phyloP scores from a whole-genome alignment of 1,140 invertebrate genomes.

The Dendroctonus ponderosae region DNA sequence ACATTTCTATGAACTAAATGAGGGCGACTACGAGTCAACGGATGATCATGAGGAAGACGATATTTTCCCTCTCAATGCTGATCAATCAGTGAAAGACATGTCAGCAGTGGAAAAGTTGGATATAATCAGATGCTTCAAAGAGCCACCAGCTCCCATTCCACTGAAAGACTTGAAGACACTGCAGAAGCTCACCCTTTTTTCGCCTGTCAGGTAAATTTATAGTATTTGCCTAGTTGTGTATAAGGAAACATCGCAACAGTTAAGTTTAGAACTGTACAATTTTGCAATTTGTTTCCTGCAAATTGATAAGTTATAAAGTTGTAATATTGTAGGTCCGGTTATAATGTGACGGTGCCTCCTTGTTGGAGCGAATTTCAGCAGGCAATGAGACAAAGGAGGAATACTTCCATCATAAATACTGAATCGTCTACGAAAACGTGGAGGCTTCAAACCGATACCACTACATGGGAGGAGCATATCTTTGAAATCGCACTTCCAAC shows the following conservation, averaged over 20 bases:
- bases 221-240: neutral
- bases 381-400: slow-evolving; percentile 67
- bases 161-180: slow-evolving; percentile 56
- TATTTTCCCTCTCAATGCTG: slow-evolving; percentile 40
- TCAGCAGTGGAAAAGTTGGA: slow-evolving; percentile 39
- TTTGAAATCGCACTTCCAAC: slow-evolving; percentile 84
- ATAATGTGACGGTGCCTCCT: slow-evolving; percentile 84
- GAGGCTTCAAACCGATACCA: slow-evolving; percentile 79
- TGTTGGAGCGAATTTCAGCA: slow-evolving; percentile 92
- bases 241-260: too few species aligned
- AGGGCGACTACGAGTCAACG: slow-evolving; percentile 65
- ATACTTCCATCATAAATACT: slow-evolving; percentile 53
- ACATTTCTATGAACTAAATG: slow-evolving; percentile 76
- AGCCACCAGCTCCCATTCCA: slow-evolving; percentile 41
- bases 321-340: slow-evolving; percentile 50
- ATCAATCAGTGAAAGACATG: slow-evolving; percentile 35
- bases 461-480: slow-evolving; percentile 88
- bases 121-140: slow-evolving; percentile 43
- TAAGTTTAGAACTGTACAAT: too few species aligned
- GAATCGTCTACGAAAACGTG: slow-evolving; percentile 80
- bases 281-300: too few species aligned
- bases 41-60: slow-evolving; percentile 69
- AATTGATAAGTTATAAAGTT: too few species aligned
- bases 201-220: slow-evolving; percentile 54
- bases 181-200: slow-evolving; percentile 65